phyloP scores from a whole-genome alignment of 2,797 vertebrate species.

The Sarcoramphus papa region DNA sequence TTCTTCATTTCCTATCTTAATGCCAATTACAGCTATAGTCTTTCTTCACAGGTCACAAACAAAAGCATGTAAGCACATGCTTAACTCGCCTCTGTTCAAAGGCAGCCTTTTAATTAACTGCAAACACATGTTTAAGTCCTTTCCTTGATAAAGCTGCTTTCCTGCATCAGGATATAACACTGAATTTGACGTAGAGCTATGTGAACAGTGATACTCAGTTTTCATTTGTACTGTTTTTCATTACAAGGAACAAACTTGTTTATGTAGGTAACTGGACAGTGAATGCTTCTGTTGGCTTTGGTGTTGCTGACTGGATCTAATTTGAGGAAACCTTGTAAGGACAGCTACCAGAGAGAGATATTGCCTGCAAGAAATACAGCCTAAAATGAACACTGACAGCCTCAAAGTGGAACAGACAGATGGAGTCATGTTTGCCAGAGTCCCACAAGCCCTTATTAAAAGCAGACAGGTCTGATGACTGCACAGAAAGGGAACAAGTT shows the following conservation, averaged over 20 bases:
- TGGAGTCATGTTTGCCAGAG: slow-evolving; percentile 41
- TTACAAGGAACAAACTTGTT: neutral
- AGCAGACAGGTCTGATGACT: slow-evolving; percentile 38
- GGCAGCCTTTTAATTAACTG: neutral
- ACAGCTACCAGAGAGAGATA: neutral
- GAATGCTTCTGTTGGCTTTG: neutral
- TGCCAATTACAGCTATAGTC: neutral
- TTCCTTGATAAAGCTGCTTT: slow-evolving; percentile 15
- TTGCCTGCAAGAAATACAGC: neutral
- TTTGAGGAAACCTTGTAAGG: slow-evolving; percentile 25
- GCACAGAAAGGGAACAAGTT: slow-evolving; percentile 25
- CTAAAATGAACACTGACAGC: slow-evolving; percentile 42
- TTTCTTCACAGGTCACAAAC: neutral
- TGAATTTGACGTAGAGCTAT: neutral
- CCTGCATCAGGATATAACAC: neutral
- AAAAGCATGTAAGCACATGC: neutral
- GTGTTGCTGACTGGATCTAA: neutral
- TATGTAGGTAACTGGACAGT: neutral
- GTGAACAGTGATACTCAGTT: neutral
- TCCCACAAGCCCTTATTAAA: slow-evolving; percentile 29
- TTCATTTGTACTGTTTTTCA: neutral
- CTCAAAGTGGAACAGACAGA: slow-evolving; percentile 57
- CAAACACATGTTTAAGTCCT: neutral
- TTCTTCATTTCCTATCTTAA: neutral
- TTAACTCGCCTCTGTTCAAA: neutral